Evolutionary conservation across 1,140 invertebrate species (phyloP).

Genomic region (Charaxes varanes): DNA sequence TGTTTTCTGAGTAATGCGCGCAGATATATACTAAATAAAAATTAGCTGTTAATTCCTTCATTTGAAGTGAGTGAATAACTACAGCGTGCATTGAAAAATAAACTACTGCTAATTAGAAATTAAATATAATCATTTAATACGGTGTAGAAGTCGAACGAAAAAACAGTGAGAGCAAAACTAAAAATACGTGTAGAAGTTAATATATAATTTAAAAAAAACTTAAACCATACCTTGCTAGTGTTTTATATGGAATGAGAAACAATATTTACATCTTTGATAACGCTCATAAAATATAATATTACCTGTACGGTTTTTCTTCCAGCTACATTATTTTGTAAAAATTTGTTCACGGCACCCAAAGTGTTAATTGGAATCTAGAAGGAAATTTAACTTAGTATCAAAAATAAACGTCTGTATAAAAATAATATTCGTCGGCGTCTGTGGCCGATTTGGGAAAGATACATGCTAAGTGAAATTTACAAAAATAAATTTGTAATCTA

Average conservation of each 20-base stretch:
- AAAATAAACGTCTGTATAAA: neutral
- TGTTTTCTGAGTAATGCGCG: too few relatives aligned
- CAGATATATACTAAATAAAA: too few relatives aligned
- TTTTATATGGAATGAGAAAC: neutral
- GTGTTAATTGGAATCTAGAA: constrained; percentile 63
- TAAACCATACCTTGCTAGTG: neutral
- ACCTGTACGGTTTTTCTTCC: constrained; percentile 48
- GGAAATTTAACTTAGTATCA: constrained; percentile 4
- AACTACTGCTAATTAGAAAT: too few relatives aligned
- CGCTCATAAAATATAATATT: constrained; percentile 2
- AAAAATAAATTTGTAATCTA: too few relatives aligned
- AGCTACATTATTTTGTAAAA: constrained; percentile 56
- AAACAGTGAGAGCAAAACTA: too few relatives aligned
- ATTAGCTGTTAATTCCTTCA: too few relatives aligned
- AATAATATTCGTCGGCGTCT: constrained; percentile 6
- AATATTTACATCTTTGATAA: constrained; percentile 1
- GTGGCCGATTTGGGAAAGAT: neutral
- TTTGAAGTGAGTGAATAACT: too few relatives aligned
- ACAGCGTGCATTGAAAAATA: too few relatives aligned
- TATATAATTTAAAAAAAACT: neutral
- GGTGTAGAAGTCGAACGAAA: too few relatives aligned
- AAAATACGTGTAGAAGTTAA: too few relatives aligned
- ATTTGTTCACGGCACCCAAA: constrained; percentile 56
- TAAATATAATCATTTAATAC: too few relatives aligned
- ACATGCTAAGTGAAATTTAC: too few relatives aligned